These are phyloP conservation scores for Mallotus villosus DNA, from an alignment of 2,797 vertebrate genomes.

Conservation along the genomic window DNA sequence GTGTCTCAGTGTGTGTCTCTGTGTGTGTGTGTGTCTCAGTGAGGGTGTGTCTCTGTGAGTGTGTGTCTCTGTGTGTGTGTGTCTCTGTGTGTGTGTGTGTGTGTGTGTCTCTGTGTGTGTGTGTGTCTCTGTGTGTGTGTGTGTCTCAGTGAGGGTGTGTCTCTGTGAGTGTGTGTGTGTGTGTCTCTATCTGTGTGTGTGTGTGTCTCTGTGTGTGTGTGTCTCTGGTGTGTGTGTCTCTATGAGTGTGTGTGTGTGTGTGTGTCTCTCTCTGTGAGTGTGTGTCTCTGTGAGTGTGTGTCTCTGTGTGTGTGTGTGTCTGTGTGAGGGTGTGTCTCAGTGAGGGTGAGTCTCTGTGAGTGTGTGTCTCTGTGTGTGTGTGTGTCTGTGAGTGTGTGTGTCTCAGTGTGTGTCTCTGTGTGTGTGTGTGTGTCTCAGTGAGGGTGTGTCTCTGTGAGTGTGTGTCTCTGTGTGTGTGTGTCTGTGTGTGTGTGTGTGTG, in stretches of 20 bases:
- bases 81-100: not conserved
- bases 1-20: conserved; percentile 55
- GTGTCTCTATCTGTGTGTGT: conserved; percentile 19
- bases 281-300: too few species aligned
- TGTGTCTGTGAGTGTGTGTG: conserved; percentile 40
- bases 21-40: conserved; percentile 34
- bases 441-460: too few species aligned
- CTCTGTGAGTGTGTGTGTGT: conserved; percentile 60
- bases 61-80: conserved; percentile 61
- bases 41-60: too few species aligned
- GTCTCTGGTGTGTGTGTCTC: conserved; percentile 66
- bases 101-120: conserved; percentile 57
- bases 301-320: not conserved
- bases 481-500: not conserved
- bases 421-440: not conserved
- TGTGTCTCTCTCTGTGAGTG: too few species aligned
- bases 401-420: conserved; percentile 50
- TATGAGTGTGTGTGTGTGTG: not conserved
- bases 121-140: conserved; percentile 30
- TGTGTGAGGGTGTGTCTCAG: too few species aligned
- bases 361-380: conserved; percentile 42
- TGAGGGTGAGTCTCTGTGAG: too few species aligned
- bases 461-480: conserved; percentile 56
- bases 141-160: too few species aligned
- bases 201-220: not conserved